A percentile compares a stretch with the other conserved stretches of the same genome.
Conservation (phyloP, 1,140 invertebrate genomes). For the Andrena cerasifolii region DNA sequence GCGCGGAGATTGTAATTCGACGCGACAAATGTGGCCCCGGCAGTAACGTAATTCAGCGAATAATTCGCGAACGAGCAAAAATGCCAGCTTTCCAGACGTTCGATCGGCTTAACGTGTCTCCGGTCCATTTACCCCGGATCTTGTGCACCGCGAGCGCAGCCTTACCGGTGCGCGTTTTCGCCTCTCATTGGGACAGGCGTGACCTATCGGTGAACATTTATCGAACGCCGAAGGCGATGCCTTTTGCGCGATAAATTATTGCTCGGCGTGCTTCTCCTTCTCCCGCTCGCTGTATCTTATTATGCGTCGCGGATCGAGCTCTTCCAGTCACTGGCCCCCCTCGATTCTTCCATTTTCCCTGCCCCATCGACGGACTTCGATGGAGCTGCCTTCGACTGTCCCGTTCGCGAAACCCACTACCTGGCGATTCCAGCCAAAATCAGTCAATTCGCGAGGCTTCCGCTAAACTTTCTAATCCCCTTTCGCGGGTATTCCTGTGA, state of each 20-base stretch:
- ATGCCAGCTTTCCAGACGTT: slow-evolving; percentile 32
- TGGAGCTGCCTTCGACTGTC: neutral
- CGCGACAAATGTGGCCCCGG: slow-evolving; percentile 16
- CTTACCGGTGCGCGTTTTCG: slow-evolving; percentile 52
- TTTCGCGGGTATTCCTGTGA: too few species aligned
- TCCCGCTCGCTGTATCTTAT: slow-evolving; percentile 55
- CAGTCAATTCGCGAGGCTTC: neutral
- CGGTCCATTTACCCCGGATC: slow-evolving; percentile 22
- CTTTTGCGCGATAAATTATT: slow-evolving; percentile 71
- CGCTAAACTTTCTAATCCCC: too few species aligned
- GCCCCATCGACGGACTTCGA: neutral
- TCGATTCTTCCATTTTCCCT: neutral
- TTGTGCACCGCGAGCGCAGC: slow-evolving; percentile 31
- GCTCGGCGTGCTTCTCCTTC: slow-evolving; percentile 41
- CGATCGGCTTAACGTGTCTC: slow-evolving; percentile 44
- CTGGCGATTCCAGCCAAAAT: neutral
- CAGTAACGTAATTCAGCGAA: slow-evolving; percentile 31
- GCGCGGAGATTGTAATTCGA: slow-evolving; percentile 9
- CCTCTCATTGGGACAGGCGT: slow-evolving; percentile 65
- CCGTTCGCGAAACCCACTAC: neutral
- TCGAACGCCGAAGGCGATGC: slow-evolving; percentile 62
- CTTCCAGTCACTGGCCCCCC: slow-evolving; percentile 41
- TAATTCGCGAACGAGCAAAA: slow-evolving; percentile 47
- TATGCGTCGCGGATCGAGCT: slow-evolving; percentile 53
- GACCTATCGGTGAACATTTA: slow-evolving; percentile 66